A percentile compares a stretch with the other conserved stretches of the same genome.
These are phyloP conservation scores for Himalopsyche tibetana DNA, from an alignment of 2,888 invertebrate genomes.

Conservation along the genomic window DNA sequence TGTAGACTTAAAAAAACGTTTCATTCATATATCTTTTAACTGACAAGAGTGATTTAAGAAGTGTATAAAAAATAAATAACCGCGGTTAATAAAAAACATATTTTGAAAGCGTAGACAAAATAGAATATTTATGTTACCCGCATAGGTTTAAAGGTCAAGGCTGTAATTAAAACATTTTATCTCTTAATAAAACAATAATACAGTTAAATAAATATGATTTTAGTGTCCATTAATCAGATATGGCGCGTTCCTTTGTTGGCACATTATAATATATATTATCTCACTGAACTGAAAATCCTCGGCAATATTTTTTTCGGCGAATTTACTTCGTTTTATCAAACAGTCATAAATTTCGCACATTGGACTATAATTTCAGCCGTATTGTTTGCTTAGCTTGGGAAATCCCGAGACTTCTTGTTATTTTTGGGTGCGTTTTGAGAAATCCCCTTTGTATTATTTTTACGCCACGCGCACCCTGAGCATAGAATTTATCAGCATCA, in stretches of 20 bases:
- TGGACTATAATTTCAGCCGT: constrained; percentile 40
- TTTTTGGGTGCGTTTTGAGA: constrained; percentile 19
- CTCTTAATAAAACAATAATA: constrained; percentile 35
- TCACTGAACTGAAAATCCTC: not conserved
- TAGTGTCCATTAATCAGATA: constrained; percentile 37
- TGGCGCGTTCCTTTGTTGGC: constrained; percentile 33
- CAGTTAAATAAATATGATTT: constrained; percentile 29
- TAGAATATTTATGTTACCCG: not conserved
- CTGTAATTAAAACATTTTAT: constrained; percentile 8
- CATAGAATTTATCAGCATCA: constrained; percentile 34
- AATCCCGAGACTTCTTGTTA: constrained; percentile 29
- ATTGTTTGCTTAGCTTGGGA: constrained; percentile 19
- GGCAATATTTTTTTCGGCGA: constrained; percentile 12
- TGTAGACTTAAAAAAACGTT: too few species aligned
- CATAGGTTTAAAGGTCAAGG: constrained; percentile 4
- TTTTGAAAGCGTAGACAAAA: not conserved
- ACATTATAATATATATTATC: not conserved
- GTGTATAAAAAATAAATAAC: too few species aligned
- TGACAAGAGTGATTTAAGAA: too few species aligned
- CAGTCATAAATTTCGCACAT: constrained; percentile 43
- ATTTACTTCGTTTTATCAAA: constrained; percentile 42
- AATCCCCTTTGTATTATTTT: constrained; percentile 35
- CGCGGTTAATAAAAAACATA: too few species aligned
- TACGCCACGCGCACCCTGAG: constrained; percentile 26
- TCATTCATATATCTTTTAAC: too few species aligned